A percentile compares a stretch with the other conserved stretches of the same genome.
Conservation (phyloP, 1,140 invertebrate species). For the Drosophila kohkoa region DNA sequence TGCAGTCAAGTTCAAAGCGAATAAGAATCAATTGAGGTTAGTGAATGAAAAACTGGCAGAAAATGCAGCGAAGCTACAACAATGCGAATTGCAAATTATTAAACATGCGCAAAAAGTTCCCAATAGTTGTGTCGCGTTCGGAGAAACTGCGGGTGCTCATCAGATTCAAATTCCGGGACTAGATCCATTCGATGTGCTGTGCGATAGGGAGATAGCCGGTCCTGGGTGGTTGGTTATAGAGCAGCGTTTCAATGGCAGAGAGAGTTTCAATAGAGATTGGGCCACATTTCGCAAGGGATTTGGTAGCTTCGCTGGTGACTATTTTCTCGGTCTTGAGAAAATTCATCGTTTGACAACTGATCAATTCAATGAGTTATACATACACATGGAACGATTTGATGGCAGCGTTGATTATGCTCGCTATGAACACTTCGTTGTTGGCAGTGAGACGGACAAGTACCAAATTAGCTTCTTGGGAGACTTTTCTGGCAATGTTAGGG, state of each 20-base stretch:
- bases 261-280: not conserved
- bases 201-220: not conserved
- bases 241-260: not conserved
- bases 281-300: not conserved
- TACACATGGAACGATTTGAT: not conserved
- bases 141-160: not conserved
- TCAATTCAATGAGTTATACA: not conserved
- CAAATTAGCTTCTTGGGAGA: not conserved
- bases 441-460: constrained; percentile 1
- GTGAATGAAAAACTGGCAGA: not conserved
- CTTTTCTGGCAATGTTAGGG: constrained; percentile 1
- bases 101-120: not conserved
- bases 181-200: constrained; percentile 1
- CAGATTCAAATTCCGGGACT: not conserved
- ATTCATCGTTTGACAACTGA: not conserved
- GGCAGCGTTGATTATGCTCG: not conserved
- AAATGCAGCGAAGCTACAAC: not conserved
- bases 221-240: not conserved
- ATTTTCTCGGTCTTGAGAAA: not conserved
- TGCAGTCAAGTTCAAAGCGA: not conserved
- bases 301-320: not conserved
- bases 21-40: not conserved
- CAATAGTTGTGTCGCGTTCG: not conserved
- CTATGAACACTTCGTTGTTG: not conserved
- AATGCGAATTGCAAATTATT: not conserved